Percentiles rank a stretch among this genome's conserved stretches.
Evolutionary conservation across 2,797 vertebrate genomes (phyloP).

Genomic region (Melanotaenia nigrans): DNA sequence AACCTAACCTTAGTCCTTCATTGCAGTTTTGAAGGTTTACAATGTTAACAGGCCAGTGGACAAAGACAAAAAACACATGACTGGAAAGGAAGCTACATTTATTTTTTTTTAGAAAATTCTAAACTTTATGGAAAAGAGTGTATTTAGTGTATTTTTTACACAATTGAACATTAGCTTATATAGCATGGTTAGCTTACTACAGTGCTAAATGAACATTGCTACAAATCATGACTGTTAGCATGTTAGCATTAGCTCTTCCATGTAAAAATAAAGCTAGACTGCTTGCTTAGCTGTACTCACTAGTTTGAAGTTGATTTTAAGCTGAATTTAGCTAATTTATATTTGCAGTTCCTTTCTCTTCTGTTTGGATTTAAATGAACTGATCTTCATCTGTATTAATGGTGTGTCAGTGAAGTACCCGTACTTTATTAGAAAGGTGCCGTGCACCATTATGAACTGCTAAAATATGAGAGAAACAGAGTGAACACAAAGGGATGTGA

Average conservation of each 20-base stretch:
- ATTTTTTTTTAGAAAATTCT: neutral
- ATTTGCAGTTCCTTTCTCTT: neutral
- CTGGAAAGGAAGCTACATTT: neutral
- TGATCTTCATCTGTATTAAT: constrained; percentile 8
- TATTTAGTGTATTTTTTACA: too few species aligned
- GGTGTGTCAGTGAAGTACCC: constrained; percentile 25
- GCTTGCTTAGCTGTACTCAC: neutral
- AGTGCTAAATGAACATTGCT: neutral
- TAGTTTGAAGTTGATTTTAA: neutral
- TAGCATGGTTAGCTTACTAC: neutral
- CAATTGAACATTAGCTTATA: too few species aligned
- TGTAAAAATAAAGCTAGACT: neutral
- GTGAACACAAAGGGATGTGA: constrained; percentile 41
- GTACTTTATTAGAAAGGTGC: constrained; percentile 49
- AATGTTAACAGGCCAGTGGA: neutral
- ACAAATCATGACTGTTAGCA: neutral
- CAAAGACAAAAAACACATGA: too few species aligned
- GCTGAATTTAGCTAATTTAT: neutral
- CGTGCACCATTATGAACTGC: constrained; percentile 43
- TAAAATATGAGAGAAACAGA: constrained; percentile 46
- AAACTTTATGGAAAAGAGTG: too few species aligned
- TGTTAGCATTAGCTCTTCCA: neutral
- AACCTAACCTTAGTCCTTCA: too few species aligned
- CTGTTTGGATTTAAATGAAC: neutral
- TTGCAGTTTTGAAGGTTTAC: neutral